A percentile compares a stretch with the other conserved stretches of the same genome.
phyloP scores from a whole-genome alignment of 2,113 vertebrate genomes.

The Leucopsar rothschildi region DNA sequence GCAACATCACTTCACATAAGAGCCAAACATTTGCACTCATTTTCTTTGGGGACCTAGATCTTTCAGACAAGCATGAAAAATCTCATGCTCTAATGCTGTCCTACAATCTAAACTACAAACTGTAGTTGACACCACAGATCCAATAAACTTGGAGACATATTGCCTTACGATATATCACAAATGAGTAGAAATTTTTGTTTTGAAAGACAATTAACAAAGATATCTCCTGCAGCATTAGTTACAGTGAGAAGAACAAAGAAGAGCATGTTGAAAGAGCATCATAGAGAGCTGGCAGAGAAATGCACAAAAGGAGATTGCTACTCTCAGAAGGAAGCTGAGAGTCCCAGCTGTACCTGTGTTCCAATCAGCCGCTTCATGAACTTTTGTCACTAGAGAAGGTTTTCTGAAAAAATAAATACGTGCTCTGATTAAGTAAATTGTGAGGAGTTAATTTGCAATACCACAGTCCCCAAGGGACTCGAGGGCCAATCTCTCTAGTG shows the following conservation, averaged over 20 bases:
- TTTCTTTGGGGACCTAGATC: not conserved
- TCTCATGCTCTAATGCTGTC: not conserved
- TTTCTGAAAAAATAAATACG: slow-evolving; percentile 16
- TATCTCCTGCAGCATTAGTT: not conserved
- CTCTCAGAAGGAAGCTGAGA: not conserved
- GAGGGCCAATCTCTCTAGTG: not conserved
- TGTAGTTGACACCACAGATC: not conserved
- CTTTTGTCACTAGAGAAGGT: not conserved
- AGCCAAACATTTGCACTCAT: not conserved
- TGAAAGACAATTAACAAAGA: not conserved
- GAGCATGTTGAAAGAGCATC: not conserved
- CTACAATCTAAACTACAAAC: not conserved
- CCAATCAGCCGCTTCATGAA: not conserved
- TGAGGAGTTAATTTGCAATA: slow-evolving; percentile 6
- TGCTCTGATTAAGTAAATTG: not conserved
- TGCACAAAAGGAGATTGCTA: not conserved
- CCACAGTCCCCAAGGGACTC: not conserved
- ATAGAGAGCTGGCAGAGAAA: not conserved
- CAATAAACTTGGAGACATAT: rapidly evolving
- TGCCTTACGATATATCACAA: not conserved
- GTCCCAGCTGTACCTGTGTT: not conserved
- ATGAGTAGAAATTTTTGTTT: not conserved
- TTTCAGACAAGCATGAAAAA: not conserved
- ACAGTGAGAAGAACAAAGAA: not conserved
- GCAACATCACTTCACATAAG: not conserved